Percentiles rank a stretch among this genome's conserved stretches.
Evolutionary conservation across 2,888 invertebrate genomes (phyloP).

Genomic region (Phalangium opilio): DNA sequence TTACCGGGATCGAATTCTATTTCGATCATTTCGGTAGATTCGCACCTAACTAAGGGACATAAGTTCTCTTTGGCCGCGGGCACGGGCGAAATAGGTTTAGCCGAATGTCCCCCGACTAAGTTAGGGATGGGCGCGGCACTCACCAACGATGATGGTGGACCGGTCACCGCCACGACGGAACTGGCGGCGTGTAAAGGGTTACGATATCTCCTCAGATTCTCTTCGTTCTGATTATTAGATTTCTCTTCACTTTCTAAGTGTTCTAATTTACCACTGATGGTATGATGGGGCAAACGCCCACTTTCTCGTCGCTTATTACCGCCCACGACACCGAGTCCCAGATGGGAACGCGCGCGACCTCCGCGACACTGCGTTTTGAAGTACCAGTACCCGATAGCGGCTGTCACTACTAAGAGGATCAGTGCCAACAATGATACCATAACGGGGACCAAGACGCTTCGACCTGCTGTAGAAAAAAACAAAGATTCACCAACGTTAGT

Average conservation of each 20-base stretch:
- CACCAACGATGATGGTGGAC: too few relatives aligned
- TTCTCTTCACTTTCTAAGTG: constrained; percentile 42
- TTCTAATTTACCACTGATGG: constrained; percentile 9
- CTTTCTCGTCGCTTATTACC: constrained; percentile 34
- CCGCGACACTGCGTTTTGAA: constrained; percentile 42
- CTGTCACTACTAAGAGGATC: constrained; percentile 20
- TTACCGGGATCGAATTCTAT: constrained; percentile 24
- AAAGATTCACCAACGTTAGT: neutral
- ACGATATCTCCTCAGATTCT: constrained; percentile 60
- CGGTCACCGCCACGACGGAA: constrained; percentile 15
- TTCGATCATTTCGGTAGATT: constrained; percentile 43
- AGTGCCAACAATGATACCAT: constrained; percentile 22
- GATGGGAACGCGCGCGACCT: constrained; percentile 28
- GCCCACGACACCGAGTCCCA: too few relatives aligned
- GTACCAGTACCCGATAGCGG: constrained; percentile 33
- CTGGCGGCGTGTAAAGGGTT: constrained; percentile 56
- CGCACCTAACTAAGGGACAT: constrained; percentile 35
- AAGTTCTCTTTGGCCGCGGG: constrained; percentile 35
- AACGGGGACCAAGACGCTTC: constrained; percentile 9
- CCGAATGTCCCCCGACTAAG: too few relatives aligned
- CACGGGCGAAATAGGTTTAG: too few relatives aligned
- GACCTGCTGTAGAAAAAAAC: constrained; percentile 3
- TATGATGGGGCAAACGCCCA: constrained; percentile 30
- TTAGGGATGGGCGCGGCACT: too few relatives aligned
- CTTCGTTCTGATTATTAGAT: constrained; percentile 83